Percentiles rank a stretch among this genome's conserved stretches.
Conservation (phyloP, 2,797 vertebrate genomes). For the Enteromius fasciolatus region DNA sequence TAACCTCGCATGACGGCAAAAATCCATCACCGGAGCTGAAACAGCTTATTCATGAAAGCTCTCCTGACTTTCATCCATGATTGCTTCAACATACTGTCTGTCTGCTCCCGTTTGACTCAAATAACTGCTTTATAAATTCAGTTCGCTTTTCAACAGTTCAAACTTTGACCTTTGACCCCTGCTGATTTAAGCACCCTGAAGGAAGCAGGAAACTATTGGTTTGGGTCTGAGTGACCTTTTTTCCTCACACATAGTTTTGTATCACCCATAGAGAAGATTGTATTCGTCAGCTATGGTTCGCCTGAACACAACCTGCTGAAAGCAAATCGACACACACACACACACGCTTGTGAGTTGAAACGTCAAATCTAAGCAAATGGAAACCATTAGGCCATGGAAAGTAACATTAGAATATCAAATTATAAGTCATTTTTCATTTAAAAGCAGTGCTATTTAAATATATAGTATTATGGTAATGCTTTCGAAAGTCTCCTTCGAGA, state of each 20-base stretch:
- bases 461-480: not conserved
- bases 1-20: conserved; percentile 6
- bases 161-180: conserved; percentile 38
- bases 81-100: conserved; percentile 34
- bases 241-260: conserved; percentile 6
- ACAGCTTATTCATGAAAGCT: conserved; percentile 9
- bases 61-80: conserved; percentile 14
- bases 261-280: conserved; percentile 9
- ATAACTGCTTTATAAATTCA: conserved; percentile 37
- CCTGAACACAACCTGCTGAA: conserved; percentile 18
- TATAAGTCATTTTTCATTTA: not conserved
- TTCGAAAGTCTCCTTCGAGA: not conserved
- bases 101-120: conserved; percentile 26
- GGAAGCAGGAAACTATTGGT: conserved; percentile 23
- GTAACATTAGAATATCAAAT: not conserved
- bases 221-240: conserved; percentile 24
- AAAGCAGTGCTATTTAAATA: not conserved
- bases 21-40: conserved; percentile 13
- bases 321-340: not conserved
- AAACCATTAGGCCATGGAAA: not conserved
- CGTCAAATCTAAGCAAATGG: conserved; percentile 1
- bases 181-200: conserved; percentile 25
- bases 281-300: conserved; percentile 19
- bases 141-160: conserved; percentile 35
- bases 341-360: conserved; percentile 1